These are phyloP conservation scores for Varanus komodoensis DNA, from an alignment of 2,113 vertebrate species.

Conservation along the genomic window DNA sequence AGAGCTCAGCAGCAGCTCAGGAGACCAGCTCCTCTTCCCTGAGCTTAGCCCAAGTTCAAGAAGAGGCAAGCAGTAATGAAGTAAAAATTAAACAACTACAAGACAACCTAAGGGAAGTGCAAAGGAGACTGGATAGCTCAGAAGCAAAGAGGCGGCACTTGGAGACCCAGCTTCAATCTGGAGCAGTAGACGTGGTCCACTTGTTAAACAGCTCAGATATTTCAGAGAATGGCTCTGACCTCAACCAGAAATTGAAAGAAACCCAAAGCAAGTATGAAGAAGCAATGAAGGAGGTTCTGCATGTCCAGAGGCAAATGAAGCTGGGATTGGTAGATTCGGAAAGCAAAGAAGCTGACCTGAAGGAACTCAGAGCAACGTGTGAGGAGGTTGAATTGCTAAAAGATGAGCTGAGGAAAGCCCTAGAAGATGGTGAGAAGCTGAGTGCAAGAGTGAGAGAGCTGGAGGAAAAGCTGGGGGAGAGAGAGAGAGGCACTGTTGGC, in stretches of 20 bases:
- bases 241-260: conserved; percentile 84
- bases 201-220: conserved; percentile 72
- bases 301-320: conserved; percentile 77
- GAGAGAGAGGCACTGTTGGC: conserved; percentile 59
- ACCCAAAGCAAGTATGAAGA: conserved; percentile 84
- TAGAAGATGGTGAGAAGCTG: conserved; percentile 80
- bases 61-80: conserved; percentile 61
- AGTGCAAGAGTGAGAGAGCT: conserved; percentile 80
- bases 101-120: conserved; percentile 81
- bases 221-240: conserved; percentile 85
- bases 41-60: conserved; percentile 40
- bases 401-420: conserved; percentile 76
- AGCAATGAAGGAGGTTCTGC: conserved; percentile 82
- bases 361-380: conserved; percentile 58
- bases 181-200: conserved; percentile 47
- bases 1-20: conserved; percentile 31
- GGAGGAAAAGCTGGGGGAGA: conserved; percentile 80
- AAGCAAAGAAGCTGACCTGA: conserved; percentile 68
- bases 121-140: conserved; percentile 81
- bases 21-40: conserved; percentile 61
- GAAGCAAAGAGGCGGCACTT: conserved; percentile 80
- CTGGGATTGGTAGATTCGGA: conserved; percentile 62
- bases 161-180: conserved; percentile 79
- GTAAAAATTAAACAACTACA: conserved; percentile 80
- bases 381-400: conserved; percentile 83